Percentiles rank a stretch among this genome's conserved stretches.
phyloP scores from a whole-genome alignment of 2,113 vertebrate genomes.

The Chaenogobius annularis region DNA sequence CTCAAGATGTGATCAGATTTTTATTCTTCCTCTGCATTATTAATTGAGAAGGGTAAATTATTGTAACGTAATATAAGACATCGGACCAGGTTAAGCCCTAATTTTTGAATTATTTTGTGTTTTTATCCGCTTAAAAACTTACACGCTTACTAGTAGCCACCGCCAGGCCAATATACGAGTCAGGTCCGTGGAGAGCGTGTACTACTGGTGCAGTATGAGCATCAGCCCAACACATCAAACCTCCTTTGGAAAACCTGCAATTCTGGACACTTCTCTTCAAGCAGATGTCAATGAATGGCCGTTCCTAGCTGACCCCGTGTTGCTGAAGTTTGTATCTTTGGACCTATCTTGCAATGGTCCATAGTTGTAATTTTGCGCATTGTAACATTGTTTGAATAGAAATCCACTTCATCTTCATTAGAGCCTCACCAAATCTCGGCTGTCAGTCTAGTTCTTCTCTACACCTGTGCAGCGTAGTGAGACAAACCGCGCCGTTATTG shows the following conservation, averaged over 20 bases:
- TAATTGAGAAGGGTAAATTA: neutral
- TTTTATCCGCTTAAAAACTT: neutral
- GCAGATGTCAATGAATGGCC: too few relatives aligned
- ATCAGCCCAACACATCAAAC: too few relatives aligned
- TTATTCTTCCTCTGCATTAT: neutral
- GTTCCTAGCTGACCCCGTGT: too few relatives aligned
- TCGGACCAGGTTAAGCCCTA: neutral
- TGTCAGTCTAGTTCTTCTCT: neutral
- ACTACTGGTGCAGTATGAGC: too few relatives aligned
- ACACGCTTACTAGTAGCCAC: neutral
- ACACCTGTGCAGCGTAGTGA: neutral
- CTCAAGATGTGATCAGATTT: neutral
- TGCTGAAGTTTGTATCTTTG: too few relatives aligned
- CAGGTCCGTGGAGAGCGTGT: too few relatives aligned
- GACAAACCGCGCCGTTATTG: constrained; percentile 11
- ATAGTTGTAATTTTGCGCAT: too few relatives aligned
- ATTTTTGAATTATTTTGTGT: neutral
- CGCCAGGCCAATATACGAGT: neutral
- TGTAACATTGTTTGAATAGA: neutral
- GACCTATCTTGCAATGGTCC: too few relatives aligned
- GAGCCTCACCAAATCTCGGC: neutral
- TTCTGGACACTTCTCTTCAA: neutral
- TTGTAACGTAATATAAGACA: too few relatives aligned
- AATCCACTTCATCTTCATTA: neutral
- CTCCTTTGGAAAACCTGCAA: neutral